These are phyloP conservation scores for Semicossyphus pulcher DNA, from an alignment of 2,113 vertebrate species.

Conservation along the genomic window DNA sequence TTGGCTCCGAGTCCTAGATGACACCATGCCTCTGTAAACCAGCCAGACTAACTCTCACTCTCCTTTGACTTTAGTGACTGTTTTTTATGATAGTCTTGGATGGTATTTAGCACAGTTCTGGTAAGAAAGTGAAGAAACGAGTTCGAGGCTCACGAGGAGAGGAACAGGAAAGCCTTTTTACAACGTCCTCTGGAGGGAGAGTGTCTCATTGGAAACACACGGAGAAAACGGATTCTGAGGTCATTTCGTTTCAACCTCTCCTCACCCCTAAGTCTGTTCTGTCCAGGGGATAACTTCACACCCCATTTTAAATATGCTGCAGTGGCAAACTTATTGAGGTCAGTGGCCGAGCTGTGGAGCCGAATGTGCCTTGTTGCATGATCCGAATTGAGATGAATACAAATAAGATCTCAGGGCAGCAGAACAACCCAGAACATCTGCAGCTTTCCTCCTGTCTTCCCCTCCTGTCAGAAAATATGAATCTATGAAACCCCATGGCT, in stretches of 20 bases:
- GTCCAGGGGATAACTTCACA: conserved; percentile 26
- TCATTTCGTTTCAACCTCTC: conserved; percentile 29
- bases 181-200: conserved; percentile 23
- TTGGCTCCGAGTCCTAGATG: conserved; percentile 61
- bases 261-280: conserved; percentile 19
- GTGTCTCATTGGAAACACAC: conserved; percentile 48
- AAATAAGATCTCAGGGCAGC: conserved; percentile 48
- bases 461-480: conserved; percentile 47
- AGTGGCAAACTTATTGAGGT: conserved; percentile 27
- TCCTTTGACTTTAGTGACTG: conserved; percentile 50
- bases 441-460: conserved; percentile 45
- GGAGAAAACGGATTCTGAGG: conserved; percentile 32
- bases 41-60: conserved; percentile 60
- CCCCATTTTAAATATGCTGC: conserved; percentile 28
- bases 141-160: conserved; percentile 51
- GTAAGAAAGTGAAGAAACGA: conserved; percentile 42
- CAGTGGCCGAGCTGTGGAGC: not conserved
- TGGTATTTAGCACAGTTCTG: conserved; percentile 33
- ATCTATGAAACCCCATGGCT: conserved; percentile 46
- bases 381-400: conserved; percentile 38
- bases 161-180: conserved; percentile 54
- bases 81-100: conserved; percentile 61
- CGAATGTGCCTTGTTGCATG: conserved; percentile 26
- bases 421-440: conserved; percentile 66
- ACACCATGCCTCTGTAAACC: conserved; percentile 56